phyloP scores from a whole-genome alignment of 2,113 vertebrate genomes.

The Saccopteryx bilineata region DNA sequence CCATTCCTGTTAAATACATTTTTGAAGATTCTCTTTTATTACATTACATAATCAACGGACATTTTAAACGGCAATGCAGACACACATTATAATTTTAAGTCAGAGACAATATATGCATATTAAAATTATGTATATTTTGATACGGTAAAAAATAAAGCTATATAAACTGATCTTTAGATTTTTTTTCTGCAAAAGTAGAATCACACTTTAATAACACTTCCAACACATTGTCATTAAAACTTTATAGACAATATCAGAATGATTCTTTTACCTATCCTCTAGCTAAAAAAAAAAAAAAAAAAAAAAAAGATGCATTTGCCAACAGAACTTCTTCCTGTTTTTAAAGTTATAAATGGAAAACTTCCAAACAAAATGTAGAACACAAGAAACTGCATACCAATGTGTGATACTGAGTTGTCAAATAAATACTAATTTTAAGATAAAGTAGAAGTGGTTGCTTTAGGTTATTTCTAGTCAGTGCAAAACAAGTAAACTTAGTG shows the following conservation, averaged over 20 bases:
- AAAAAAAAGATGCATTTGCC: conserved; percentile 48
- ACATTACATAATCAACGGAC: conserved; percentile 77
- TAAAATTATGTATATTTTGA: conserved; percentile 80
- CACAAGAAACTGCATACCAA: conserved; percentile 75
- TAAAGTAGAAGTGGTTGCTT: conserved; percentile 56
- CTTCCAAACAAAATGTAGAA: conserved; percentile 76
- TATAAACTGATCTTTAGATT: conserved; percentile 84
- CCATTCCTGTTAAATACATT: conserved; percentile 82
- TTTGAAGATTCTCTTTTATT: conserved; percentile 84
- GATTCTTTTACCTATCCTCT: conserved; percentile 54
- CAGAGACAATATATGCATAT: conserved; percentile 72
- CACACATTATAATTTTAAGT: conserved; percentile 74
- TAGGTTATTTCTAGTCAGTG: conserved; percentile 74
- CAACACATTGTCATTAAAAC: conserved; percentile 86
- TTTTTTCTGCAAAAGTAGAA: conserved; percentile 89
- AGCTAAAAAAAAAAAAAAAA: conserved; percentile 77
- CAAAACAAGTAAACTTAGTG: conserved; percentile 67
- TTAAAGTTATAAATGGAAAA: conserved; percentile 79
- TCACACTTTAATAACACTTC: conserved; percentile 82
- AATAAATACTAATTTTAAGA: conserved; percentile 74
- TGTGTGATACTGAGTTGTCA: conserved; percentile 65
- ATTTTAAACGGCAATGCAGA: conserved; percentile 75
- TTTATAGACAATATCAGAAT: conserved; percentile 78
- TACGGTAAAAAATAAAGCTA: conserved; percentile 89
- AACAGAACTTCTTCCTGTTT: conserved; percentile 55